Evolutionary conservation across 2,888 invertebrate genomes (phyloP).

Genomic region (Dryadula phaetusa): DNA sequence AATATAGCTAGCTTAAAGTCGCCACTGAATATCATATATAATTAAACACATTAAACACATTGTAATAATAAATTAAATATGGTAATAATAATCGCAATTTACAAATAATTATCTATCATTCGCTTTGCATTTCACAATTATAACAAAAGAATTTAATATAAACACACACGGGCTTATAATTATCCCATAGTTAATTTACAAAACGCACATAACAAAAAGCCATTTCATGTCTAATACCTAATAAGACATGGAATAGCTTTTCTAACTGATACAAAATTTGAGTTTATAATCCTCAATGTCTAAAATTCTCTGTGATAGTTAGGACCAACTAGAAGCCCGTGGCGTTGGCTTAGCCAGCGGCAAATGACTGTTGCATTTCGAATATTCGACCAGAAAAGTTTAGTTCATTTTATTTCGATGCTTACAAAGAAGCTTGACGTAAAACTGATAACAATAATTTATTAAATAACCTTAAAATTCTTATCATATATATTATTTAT

Average conservation of each 20-base stretch:
- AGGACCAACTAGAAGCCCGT: slow-evolving; percentile 37
- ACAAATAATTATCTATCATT: neutral
- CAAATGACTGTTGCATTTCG: slow-evolving; percentile 43
- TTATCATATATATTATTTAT: too few species aligned
- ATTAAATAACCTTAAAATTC: neutral
- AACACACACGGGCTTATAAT: neutral
- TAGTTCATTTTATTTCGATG: slow-evolving; percentile 21
- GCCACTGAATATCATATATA: neutral
- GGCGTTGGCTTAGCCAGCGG: slow-evolving; percentile 31
- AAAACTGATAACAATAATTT: neutral
- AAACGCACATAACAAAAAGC: neutral
- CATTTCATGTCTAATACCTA: too few species aligned
- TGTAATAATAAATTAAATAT: neutral
- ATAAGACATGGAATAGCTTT: slow-evolving; percentile 3
- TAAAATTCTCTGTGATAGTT: slow-evolving; percentile 30
- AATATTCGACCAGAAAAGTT: slow-evolving; percentile 30
- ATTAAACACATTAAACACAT: slow-evolving; percentile 9
- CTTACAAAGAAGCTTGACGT: neutral
- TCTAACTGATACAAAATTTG: slow-evolving; percentile 24
- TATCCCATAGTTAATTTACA: neutral
- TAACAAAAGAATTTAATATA: neutral
- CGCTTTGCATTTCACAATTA: slow-evolving; percentile 15
- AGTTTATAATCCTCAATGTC: slow-evolving; percentile 25
- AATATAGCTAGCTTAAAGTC: slow-evolving; percentile 13
- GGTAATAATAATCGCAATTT: slow-evolving; percentile 14